Percentiles rank a stretch among this genome's conserved stretches.
phyloP scores from a whole-genome alignment of 1,140 invertebrate genomes.

The Anoplophora glabripennis region DNA sequence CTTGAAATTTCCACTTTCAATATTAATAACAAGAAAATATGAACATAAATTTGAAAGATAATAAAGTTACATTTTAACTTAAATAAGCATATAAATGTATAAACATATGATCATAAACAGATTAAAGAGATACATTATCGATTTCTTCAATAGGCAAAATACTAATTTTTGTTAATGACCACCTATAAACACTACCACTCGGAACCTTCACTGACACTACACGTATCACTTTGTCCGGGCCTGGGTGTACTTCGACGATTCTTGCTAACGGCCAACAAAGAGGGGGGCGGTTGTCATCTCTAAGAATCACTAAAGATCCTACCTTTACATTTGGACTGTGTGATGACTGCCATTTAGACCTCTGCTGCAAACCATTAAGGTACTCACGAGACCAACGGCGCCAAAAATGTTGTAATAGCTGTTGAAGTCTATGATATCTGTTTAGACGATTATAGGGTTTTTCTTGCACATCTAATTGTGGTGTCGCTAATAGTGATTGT shows the following conservation, averaged over 20 bases:
- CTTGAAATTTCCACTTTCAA: no score
- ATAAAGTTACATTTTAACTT: no score
- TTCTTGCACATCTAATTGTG: slow-evolving; percentile 1
- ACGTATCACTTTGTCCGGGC: slow-evolving; percentile 41
- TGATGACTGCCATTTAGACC: slow-evolving; percentile 12
- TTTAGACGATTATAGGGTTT: no score
- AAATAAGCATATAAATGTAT: no score
- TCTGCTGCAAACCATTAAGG: slow-evolving; percentile 18
- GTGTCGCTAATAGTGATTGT: slow-evolving; percentile 10
- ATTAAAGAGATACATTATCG: no score
- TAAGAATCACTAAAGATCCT: background rate
- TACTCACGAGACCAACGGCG: slow-evolving; percentile 26
- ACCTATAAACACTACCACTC: slow-evolving; percentile 8
- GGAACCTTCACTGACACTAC: slow-evolving; percentile 42
- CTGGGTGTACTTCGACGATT: slow-evolving; percentile 41
- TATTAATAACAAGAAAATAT: no score
- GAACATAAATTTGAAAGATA: no score
- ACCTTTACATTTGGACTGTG: background rate
- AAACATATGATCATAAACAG: no score
- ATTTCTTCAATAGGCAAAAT: slow-evolving; percentile 5
- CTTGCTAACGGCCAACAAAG: slow-evolving; percentile 38
- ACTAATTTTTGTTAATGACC: slow-evolving; percentile 14
- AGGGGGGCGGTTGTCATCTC: slow-evolving; percentile 28
- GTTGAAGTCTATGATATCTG: background rate
- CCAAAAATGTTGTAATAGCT: slow-evolving; percentile 21